Conservation (phyloP, 2,797 vertebrate genomes). For the Anas flavirostris region DNA sequence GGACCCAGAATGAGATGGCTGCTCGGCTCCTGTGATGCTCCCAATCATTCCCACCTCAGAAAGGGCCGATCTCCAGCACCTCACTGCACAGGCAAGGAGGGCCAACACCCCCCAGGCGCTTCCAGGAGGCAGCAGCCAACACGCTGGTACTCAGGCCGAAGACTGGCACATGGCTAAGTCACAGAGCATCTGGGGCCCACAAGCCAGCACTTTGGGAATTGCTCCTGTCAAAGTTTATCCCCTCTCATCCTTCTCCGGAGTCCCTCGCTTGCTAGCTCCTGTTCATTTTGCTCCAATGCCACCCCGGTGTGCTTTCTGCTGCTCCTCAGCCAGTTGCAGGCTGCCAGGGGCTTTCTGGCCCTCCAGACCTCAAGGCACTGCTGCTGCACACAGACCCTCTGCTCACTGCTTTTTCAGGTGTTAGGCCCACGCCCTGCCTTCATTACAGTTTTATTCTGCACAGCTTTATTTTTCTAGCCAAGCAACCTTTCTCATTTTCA, state of each 20-base stretch:
- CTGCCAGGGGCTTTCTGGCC: background rate
- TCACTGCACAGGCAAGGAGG: background rate
- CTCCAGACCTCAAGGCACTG: background rate
- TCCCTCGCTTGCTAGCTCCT: background rate
- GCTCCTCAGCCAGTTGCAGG: background rate
- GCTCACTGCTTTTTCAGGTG: accelerated
- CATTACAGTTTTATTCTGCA: background rate
- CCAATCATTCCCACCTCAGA: background rate
- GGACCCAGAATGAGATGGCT: background rate
- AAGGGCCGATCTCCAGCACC: background rate
- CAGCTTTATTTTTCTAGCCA: background rate
- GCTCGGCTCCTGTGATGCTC: background rate
- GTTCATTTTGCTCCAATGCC: background rate
- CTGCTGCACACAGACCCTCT: background rate
- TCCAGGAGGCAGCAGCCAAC: background rate
- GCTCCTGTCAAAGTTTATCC: background rate
- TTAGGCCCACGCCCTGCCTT: background rate
- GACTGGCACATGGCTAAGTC: background rate
- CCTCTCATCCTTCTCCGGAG: background rate
- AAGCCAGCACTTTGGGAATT: background rate
- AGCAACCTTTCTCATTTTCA: background rate
- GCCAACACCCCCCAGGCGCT: accelerated
- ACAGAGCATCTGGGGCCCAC: background rate
- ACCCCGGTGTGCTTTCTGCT: background rate
- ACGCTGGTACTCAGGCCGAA: background rate